Percentiles rank a stretch among this genome's conserved stretches.
These are phyloP conservation scores for Neomonachus schauinslandi DNA, from an alignment of 2,113 vertebrate genomes.

Conservation along the genomic window DNA sequence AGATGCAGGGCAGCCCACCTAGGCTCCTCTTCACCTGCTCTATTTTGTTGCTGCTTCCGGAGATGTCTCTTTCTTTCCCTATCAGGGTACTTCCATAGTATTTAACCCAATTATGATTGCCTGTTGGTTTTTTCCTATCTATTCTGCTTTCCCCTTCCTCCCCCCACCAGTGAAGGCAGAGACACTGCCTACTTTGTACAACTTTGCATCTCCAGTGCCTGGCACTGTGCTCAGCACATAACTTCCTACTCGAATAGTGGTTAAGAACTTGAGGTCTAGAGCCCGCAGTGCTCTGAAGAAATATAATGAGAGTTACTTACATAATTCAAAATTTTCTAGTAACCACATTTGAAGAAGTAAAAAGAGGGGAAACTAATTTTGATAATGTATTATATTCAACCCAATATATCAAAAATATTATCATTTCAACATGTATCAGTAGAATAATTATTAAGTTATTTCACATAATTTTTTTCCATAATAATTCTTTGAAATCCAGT, in stretches of 20 bases:
- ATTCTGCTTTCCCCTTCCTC: neutral
- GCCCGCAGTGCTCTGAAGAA: neutral
- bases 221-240: neutral
- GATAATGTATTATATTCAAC: neutral
- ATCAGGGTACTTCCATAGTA: neutral
- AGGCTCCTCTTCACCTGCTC: rapidly evolving
- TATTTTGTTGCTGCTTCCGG: neutral
- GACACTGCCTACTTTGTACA: neutral
- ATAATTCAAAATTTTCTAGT: neutral
- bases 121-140: neutral
- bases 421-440: neutral
- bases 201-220: neutral
- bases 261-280: neutral
- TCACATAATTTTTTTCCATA: neutral
- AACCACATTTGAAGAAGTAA: neutral
- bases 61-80: neutral
- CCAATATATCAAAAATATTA: neutral
- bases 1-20: neutral
- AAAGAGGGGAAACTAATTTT: conserved; percentile 2
- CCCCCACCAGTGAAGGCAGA: neutral
- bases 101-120: neutral
- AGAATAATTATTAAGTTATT: neutral
- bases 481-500: neutral
- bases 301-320: neutral
- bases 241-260: neutral